Conservation (phyloP, 2,888 invertebrate species). For the Leucania comma region DNA sequence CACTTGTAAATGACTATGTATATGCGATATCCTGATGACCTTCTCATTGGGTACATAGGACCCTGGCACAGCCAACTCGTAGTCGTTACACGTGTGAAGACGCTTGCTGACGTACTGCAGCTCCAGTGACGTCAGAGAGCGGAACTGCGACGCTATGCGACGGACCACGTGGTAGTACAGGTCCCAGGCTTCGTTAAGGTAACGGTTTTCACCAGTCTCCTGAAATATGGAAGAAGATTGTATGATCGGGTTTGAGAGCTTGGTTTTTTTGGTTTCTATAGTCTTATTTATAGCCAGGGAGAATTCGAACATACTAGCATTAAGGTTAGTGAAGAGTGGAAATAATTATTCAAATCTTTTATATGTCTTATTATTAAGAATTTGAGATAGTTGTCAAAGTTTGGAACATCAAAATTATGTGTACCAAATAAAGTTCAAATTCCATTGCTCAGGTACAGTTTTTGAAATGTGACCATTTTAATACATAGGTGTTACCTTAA, state of each 20-base stretch:
- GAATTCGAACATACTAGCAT: too few relatives aligned
- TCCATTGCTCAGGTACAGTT: too few relatives aligned
- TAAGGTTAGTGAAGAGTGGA: too few relatives aligned
- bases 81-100: conserved; percentile 95
- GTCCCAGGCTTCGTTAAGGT: conserved; percentile 99
- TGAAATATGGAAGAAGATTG: conserved; percentile 73
- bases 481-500: too few relatives aligned
- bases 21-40: conserved; percentile 95
- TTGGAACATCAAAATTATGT: too few relatives aligned
- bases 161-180: conserved; percentile 99
- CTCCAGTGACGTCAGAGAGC: conserved; percentile 96
- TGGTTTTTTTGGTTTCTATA: too few relatives aligned
- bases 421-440: too few relatives aligned
- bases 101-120: conserved; percentile 98
- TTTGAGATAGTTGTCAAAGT: too few relatives aligned
- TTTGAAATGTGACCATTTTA: too few relatives aligned
- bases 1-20: conserved; percentile 97
- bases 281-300: too few relatives aligned
- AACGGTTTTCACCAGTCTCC: conserved; percentile 95
- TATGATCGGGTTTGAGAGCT: background rate
- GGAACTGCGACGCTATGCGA: conserved; percentile 97
- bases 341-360: too few relatives aligned
- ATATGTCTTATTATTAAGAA: too few relatives aligned
- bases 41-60: conserved; percentile 98
- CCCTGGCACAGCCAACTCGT: conserved; percentile 99